Percentiles rank a stretch among this genome's conserved stretches.
Evolutionary conservation across 1,140 invertebrate species (phyloP).

Genomic region (Aphidius gifuensis): DNA sequence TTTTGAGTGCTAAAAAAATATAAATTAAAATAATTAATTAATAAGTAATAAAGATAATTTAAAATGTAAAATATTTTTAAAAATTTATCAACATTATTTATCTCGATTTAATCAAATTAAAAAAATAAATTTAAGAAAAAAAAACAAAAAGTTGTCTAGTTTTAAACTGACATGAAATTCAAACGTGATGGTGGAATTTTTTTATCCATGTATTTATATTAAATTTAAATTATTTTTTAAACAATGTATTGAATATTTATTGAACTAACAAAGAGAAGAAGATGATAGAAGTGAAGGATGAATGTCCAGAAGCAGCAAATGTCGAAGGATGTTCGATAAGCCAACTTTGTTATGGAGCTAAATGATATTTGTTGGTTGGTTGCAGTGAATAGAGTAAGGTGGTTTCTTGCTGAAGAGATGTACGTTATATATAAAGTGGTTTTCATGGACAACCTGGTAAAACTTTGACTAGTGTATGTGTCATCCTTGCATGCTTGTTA

Average conservation of each 20-base stretch:
- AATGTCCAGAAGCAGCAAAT: too few relatives aligned
- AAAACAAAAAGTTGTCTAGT: too few relatives aligned
- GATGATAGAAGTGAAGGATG: too few relatives aligned
- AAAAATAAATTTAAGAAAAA: too few relatives aligned
- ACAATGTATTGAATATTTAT: too few relatives aligned
- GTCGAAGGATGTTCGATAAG: constrained; percentile 8
- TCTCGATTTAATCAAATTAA: too few relatives aligned
- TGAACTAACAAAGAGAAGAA: too few relatives aligned
- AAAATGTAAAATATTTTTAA: not conserved
- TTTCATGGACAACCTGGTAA: constrained; percentile 8
- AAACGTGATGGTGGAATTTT: too few relatives aligned
- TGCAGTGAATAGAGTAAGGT: not conserved
- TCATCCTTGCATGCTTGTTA: constrained; percentile 15
- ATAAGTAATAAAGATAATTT: not conserved
- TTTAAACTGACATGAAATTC: too few relatives aligned
- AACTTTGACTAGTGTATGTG: constrained; percentile 16
- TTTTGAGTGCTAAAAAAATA: constrained; percentile 47
- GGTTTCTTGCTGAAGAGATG: not conserved
- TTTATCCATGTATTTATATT: not conserved
- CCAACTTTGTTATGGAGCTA: not conserved
- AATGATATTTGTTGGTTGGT: not conserved
- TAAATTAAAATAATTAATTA: constrained; percentile 1
- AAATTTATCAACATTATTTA: too few relatives aligned
- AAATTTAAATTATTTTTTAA: not conserved
- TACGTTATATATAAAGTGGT: not conserved